A percentile compares a stretch with the other conserved stretches of the same genome.
phyloP scores from a whole-genome alignment of 2,888 invertebrate genomes.

The Cephus spinipes region DNA sequence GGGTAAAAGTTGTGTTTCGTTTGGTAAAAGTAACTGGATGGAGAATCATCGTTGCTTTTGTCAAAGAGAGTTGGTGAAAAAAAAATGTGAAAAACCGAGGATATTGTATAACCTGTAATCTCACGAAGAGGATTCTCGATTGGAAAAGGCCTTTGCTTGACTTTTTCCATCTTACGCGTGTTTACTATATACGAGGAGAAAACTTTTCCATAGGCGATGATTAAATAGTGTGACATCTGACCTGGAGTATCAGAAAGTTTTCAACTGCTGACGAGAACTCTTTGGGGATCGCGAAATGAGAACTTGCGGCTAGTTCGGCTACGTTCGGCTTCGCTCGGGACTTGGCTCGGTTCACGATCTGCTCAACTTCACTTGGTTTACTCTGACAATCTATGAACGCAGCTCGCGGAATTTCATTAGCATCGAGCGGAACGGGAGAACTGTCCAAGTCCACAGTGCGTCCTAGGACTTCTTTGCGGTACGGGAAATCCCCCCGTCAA shows the following conservation, averaged over 20 bases:
- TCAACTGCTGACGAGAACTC: not conserved
- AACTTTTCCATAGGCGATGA: not conserved
- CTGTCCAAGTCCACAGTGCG: constrained; percentile 50
- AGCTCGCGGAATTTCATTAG: constrained; percentile 60
- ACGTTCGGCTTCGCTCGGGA: not conserved
- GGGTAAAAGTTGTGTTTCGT: not conserved
- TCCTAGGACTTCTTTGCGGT: constrained; percentile 40
- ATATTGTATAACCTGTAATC: not conserved
- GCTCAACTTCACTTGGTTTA: not conserved
- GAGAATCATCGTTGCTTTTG: not conserved
- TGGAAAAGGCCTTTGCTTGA: not conserved
- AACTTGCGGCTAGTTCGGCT: constrained; percentile 31
- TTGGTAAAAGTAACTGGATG: not conserved
- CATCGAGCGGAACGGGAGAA: constrained; percentile 51
- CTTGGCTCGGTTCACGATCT: not conserved
- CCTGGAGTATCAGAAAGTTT: not conserved
- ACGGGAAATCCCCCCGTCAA: constrained; percentile 14
- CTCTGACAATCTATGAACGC: constrained; percentile 51
- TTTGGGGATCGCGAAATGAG: constrained; percentile 10
- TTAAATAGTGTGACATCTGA: constrained; percentile 4
- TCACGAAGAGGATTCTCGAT: not conserved
- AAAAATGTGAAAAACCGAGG: not conserved
- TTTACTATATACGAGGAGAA: not conserved
- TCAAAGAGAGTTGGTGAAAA: not conserved
- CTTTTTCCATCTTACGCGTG: not conserved